Conservation (phyloP, 2,888 invertebrate species). For the Sceliomorpha sp. region DNA sequence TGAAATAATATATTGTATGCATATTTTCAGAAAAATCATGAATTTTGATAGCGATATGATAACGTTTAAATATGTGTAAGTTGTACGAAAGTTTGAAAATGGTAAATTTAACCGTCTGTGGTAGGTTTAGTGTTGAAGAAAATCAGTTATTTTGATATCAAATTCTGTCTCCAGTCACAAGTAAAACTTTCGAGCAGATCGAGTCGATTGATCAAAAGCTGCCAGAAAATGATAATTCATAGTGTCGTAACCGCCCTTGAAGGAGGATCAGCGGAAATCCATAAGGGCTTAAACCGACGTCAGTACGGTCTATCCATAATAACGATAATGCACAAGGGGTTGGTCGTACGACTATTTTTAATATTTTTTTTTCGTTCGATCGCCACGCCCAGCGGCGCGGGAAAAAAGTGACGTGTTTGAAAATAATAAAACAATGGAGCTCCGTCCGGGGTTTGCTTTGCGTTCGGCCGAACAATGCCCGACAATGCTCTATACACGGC, state of each 20-base stretch:
- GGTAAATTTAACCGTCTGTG: no score
- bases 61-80: no score
- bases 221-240: conserved; percentile 49
- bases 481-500: conserved; percentile 71
- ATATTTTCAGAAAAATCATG: no score
- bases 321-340: conserved; percentile 60
- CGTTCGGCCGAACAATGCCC: conserved; percentile 68
- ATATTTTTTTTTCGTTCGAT: conserved; percentile 62
- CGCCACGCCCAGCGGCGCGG: conserved; percentile 69
- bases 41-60: no score
- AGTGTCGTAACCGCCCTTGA: conserved; percentile 35
- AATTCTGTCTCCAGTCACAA: no score
- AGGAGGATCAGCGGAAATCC: conserved; percentile 24
- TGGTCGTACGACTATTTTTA: conserved; percentile 61
- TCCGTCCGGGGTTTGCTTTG: conserved; percentile 63
- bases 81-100: no score
- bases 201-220: conserved; percentile 16
- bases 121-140: no score
- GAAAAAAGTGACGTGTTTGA: conserved; percentile 75
- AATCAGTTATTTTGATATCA: no score
- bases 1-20: no score
- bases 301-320: conserved; percentile 31
- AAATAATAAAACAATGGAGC: conserved; percentile 78
- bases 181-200: no score
- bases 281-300: conserved; percentile 14